phyloP scores from a whole-genome alignment of 35 echinoderm and acorn worm species.

The Eucidaris tribuloides region DNA sequence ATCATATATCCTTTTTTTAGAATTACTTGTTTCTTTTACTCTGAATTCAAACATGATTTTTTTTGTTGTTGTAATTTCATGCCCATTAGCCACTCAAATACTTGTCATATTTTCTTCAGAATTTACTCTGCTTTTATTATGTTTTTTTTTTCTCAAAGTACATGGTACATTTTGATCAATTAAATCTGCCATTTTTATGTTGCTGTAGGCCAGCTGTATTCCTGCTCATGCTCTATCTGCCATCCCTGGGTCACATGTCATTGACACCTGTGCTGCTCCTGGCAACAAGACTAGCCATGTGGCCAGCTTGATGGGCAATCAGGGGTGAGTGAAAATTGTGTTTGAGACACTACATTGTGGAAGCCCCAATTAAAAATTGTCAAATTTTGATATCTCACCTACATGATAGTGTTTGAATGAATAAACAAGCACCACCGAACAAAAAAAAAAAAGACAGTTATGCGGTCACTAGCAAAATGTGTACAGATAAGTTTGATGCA shows the following conservation, averaged over 20 bases:
- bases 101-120: not conserved
- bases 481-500: too few species aligned
- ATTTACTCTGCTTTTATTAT: not conserved
- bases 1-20: too few species aligned
- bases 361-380: too few species aligned
- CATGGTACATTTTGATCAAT: not conserved
- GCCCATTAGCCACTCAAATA: not conserved
- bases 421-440: too few species aligned
- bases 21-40: too few species aligned
- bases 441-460: too few species aligned
- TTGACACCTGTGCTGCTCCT: constrained; percentile 95
- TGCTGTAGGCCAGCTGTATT: constrained; percentile 82
- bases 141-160: not conserved
- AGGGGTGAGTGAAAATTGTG: constrained; percentile 54
- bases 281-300: constrained; percentile 97
- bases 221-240: constrained; percentile 69
- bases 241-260: constrained; percentile 75
- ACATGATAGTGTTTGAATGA: too few species aligned
- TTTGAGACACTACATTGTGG: too few species aligned
- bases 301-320: constrained; percentile 76
- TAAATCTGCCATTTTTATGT: not conserved
- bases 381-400: too few species aligned
- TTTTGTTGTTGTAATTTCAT: not conserved
- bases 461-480: too few species aligned
- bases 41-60: not conserved